A percentile compares a stretch with the other conserved stretches of the same genome.
These are phyloP conservation scores for Drosophila peninsularis DNA, from an alignment of 2,888 invertebrate genomes.

Conservation along the genomic window DNA sequence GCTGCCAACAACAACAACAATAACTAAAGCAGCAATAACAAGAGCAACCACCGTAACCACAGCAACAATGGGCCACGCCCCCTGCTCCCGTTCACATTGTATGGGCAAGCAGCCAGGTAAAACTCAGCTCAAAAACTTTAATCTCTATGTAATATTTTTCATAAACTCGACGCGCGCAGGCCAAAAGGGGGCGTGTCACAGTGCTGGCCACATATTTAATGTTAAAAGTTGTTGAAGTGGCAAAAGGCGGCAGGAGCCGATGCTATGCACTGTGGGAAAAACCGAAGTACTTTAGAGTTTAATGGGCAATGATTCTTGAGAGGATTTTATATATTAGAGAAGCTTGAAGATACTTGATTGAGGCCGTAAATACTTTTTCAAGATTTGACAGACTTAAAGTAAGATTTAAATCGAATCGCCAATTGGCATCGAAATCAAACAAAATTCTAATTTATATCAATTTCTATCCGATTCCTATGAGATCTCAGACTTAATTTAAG, in stretches of 20 bases:
- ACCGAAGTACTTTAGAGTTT: neutral
- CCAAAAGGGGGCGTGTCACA: constrained; percentile 36
- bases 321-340: neutral
- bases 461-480: neutral
- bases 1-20: constrained; percentile 42
- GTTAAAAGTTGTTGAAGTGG: constrained; percentile 68
- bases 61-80: constrained; percentile 43
- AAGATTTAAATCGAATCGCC: no score
- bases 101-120: constrained; percentile 61
- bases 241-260: neutral
- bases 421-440: no score
- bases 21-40: constrained; percentile 19
- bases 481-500: neutral
- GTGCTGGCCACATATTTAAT: constrained; percentile 69
- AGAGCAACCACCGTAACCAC: constrained; percentile 36
- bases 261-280: constrained; percentile 1
- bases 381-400: neutral
- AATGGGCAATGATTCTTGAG: neutral
- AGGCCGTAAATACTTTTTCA: neutral
- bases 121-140: constrained; percentile 67
- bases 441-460: no score
- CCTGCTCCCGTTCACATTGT: constrained; percentile 23
- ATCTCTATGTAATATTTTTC: constrained; percentile 77
- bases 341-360: neutral
- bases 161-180: constrained; percentile 56